A percentile compares a stretch with the other conserved stretches of the same genome.
phyloP scores from a whole-genome alignment of 2,888 invertebrate species.

The Gandaritis pyraliata region DNA sequence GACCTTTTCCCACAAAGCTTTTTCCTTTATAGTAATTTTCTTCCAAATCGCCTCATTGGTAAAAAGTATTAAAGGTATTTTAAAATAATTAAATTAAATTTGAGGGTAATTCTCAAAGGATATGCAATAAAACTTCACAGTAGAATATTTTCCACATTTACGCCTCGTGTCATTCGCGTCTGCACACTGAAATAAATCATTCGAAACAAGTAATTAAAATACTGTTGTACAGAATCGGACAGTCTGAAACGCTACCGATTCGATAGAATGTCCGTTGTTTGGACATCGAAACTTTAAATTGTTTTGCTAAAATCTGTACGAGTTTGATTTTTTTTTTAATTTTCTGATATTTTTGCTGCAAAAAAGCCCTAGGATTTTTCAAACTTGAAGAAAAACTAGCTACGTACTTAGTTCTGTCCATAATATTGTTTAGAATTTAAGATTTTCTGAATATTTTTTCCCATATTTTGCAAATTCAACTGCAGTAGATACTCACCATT shows the following conservation, averaged over 20 bases:
- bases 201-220: slow-evolving; percentile 83
- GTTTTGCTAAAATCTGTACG: slow-evolving; percentile 6
- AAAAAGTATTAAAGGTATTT: no score
- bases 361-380: no score
- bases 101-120: neutral
- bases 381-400: no score
- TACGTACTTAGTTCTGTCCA: no score
- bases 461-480: no score
- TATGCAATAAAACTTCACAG: slow-evolving; percentile 13
- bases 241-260: slow-evolving; percentile 62
- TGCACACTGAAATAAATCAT: slow-evolving; percentile 76
- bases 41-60: no score
- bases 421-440: no score
- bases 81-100: neutral
- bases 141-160: slow-evolving; percentile 46
- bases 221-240: slow-evolving; percentile 78
- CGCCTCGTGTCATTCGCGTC: slow-evolving; percentile 45
- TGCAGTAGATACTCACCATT: no score
- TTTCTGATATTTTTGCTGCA: no score
- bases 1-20: no score
- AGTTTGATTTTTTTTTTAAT: slow-evolving; percentile 3
- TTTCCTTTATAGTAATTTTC: no score
- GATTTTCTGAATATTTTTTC: no score
- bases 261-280: slow-evolving; percentile 16
- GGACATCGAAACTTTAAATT: slow-evolving; percentile 27